Percentiles rank a stretch among this genome's conserved stretches.
Evolutionary conservation across 2,888 invertebrate species (phyloP).

Genomic region (Yponomeuta sedellus): DNA sequence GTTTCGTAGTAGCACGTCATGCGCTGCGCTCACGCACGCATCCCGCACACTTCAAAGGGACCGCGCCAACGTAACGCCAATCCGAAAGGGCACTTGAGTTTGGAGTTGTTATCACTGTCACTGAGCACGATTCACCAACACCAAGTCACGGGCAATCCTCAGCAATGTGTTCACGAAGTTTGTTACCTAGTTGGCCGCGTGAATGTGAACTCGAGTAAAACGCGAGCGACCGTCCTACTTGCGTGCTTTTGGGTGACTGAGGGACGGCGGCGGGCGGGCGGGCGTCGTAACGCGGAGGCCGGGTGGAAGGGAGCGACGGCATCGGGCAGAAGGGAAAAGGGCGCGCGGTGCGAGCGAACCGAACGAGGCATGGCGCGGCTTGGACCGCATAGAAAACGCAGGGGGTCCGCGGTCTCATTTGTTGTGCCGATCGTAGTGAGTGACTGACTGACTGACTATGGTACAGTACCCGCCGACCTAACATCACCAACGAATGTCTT

Average conservation of each 20-base stretch:
- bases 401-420: not conserved
- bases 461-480: too few relatives aligned
- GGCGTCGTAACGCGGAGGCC: conserved; percentile 28
- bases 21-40: conserved; percentile 77
- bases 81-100: conserved; percentile 19
- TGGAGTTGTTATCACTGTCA: conserved; percentile 14
- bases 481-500: too few relatives aligned
- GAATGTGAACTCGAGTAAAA: conserved; percentile 31
- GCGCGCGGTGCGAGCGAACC: conserved; percentile 16
- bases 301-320: not conserved
- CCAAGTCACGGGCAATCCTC: not conserved
- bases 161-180: conserved; percentile 13
- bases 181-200: conserved; percentile 71
- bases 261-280: conserved; percentile 31
- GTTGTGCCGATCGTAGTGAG: too few relatives aligned
- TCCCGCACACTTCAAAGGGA: conserved; percentile 71
- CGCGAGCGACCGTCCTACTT: conserved; percentile 47
- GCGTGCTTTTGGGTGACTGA: conserved; percentile 65
- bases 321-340: conserved; percentile 21
- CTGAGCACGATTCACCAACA: conserved; percentile 5
- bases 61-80: conserved; percentile 42
- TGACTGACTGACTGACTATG: too few relatives aligned
- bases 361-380: conserved; percentile 4
- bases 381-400: not conserved
- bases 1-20: conserved; percentile 77